Percentiles rank a stretch among this genome's conserved stretches.
Evolutionary conservation across 2,888 invertebrate genomes (phyloP).

Genomic region (Cosmia trapezina): DNA sequence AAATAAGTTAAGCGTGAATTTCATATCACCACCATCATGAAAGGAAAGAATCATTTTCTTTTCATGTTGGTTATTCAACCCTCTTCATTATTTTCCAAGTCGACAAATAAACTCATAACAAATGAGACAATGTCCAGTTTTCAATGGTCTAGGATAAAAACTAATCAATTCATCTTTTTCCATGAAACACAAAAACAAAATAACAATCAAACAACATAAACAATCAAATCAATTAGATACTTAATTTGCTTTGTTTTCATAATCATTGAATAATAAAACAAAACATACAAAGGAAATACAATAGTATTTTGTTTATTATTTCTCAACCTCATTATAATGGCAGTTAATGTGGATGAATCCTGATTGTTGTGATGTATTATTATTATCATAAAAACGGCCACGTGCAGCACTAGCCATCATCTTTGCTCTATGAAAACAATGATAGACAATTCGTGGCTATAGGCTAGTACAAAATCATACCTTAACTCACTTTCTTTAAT

Average conservation of each 20-base stretch:
- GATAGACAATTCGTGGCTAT: no score
- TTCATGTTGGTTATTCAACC: background rate
- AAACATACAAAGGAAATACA: slow-evolving; percentile 8
- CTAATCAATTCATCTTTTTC: background rate
- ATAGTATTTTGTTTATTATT: slow-evolving; percentile 8
- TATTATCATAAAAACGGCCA: background rate
- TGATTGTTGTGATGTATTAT: background rate
- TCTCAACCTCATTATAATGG: background rate
- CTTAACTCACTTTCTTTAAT: background rate
- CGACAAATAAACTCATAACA: background rate
- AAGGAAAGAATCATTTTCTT: background rate
- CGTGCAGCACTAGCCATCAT: background rate
- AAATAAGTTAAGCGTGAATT: background rate
- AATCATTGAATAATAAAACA: slow-evolving; percentile 12
- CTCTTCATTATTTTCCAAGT: background rate
- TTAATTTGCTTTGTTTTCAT: background rate
- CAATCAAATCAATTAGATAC: slow-evolving; percentile 9
- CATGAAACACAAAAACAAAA: no score
- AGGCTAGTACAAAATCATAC: background rate
- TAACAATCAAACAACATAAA: background rate
- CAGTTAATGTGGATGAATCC: background rate
- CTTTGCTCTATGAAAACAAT: background rate
- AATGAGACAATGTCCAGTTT: background rate
- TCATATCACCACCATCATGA: background rate
- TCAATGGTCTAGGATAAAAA: slow-evolving; percentile 3